Conservation (phyloP, 2,797 vertebrate genomes). For the Paedocypris micromegethes region DNA sequence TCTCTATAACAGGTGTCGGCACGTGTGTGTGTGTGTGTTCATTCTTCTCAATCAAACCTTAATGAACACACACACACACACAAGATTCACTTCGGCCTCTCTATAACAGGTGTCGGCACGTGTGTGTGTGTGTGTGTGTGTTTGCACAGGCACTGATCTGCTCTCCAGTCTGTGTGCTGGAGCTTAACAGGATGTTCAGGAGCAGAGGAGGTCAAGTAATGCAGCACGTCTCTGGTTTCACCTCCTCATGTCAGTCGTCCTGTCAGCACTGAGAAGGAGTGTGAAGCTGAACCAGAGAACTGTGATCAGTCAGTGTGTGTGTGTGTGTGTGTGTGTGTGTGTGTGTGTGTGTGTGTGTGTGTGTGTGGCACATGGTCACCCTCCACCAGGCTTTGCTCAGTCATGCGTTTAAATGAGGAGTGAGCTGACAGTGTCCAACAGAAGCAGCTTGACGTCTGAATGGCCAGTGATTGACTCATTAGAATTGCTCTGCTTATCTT, state of each 20-base stretch:
- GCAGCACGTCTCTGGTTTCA: conserved; percentile 45
- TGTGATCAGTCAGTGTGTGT: conserved; percentile 29
- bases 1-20: background rate
- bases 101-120: conserved; percentile 4
- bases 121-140: conserved; percentile 25
- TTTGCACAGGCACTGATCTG: conserved; percentile 31
- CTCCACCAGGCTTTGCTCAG: conserved; percentile 46
- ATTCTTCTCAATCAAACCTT: conserved; percentile 41
- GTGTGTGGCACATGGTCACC: conserved; percentile 45
- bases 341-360: conserved; percentile 22
- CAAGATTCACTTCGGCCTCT: background rate
- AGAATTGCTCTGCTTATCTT: conserved; percentile 54
- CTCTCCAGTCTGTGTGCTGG: conserved; percentile 39
- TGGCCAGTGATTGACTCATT: conserved; percentile 54
- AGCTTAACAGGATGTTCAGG: conserved; percentile 46
- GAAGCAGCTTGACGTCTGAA: conserved; percentile 46
- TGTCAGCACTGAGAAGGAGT: conserved; percentile 48
- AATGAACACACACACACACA: background rate
- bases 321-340: conserved; percentile 18
- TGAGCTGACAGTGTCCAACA: conserved; percentile 48
- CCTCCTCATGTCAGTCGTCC: conserved; percentile 48
- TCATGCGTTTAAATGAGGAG: conserved; percentile 48
- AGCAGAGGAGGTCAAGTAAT: conserved; percentile 43
- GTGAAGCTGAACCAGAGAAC: conserved; percentile 48
- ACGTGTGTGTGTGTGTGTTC: conserved; percentile 18